phyloP scores from a whole-genome alignment of 2,113 vertebrate species.

The Albula glossodonta region DNA sequence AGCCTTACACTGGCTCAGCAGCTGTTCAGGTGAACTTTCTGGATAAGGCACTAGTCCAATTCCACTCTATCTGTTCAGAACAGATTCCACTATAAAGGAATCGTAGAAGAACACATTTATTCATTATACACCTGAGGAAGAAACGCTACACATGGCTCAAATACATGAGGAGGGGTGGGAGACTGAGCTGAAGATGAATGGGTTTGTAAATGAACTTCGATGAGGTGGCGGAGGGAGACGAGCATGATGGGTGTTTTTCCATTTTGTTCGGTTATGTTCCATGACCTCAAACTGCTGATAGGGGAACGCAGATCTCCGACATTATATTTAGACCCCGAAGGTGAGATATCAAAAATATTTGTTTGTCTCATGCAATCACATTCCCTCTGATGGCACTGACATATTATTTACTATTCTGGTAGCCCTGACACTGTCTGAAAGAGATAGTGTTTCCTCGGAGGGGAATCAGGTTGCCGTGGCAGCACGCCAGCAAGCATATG shows the following conservation, averaged over 20 bases:
- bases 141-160: background rate
- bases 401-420: constrained; percentile 89
- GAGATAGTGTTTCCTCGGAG: constrained; percentile 75
- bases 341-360: constrained; percentile 73
- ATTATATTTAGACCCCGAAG: constrained; percentile 54
- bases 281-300: constrained; percentile 43
- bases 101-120: too few relatives aligned
- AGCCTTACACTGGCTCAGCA: constrained; percentile 30
- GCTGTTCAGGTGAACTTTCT: constrained; percentile 55
- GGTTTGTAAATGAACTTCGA: background rate
- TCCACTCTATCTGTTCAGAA: too few relatives aligned
- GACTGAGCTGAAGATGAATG: background rate
- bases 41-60: too few relatives aligned
- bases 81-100: too few relatives aligned
- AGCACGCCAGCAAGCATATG: constrained; percentile 72
- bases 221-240: background rate
- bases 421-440: constrained; percentile 71
- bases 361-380: constrained; percentile 68
- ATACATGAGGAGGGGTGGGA: background rate
- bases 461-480: constrained; percentile 69
- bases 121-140: background rate
- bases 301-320: constrained; percentile 36
- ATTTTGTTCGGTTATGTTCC: constrained; percentile 45
- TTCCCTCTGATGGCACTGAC: constrained; percentile 63
- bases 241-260: constrained; percentile 32